A percentile compares a stretch with the other conserved stretches of the same genome.
phyloP scores from a whole-genome alignment of 2,888 invertebrate genomes.

The Cyrtodaria siliqua region DNA sequence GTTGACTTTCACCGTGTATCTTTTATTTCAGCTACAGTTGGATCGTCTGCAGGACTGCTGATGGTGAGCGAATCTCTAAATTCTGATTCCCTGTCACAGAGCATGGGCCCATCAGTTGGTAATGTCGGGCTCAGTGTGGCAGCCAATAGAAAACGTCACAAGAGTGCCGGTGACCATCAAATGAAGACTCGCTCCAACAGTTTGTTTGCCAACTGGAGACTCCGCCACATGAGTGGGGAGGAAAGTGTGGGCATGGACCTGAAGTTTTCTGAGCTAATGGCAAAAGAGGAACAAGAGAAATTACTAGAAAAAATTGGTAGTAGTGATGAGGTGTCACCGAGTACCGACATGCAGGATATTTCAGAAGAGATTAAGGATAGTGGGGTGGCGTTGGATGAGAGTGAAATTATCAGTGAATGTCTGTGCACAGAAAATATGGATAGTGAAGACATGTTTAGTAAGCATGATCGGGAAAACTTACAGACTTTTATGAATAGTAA shows the following conservation, averaged over 20 bases:
- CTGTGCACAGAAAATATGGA: slow-evolving; percentile 13
- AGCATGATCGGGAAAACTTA: slow-evolving; percentile 1
- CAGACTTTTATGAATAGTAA: no score
- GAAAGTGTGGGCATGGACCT: slow-evolving; percentile 49
- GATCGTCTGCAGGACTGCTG: slow-evolving; percentile 88
- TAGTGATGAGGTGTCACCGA: slow-evolving; percentile 19
- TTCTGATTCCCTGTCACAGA: slow-evolving; percentile 55
- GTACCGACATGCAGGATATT: slow-evolving; percentile 47
- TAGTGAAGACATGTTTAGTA: neutral
- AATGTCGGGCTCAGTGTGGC: slow-evolving; percentile 53
- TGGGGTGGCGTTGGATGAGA: slow-evolving; percentile 73
- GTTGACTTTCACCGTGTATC: no score
- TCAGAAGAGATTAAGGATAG: slow-evolving; percentile 72
- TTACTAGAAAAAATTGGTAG: slow-evolving; percentile 47
- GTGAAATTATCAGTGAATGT: slow-evolving; percentile 25
- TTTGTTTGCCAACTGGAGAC: slow-evolving; percentile 73
- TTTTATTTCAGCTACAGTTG: slow-evolving; percentile 82
- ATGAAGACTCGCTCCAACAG: slow-evolving; percentile 76
- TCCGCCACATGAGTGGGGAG: slow-evolving; percentile 62
- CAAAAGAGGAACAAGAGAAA: slow-evolving; percentile 51
- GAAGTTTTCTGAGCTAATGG: slow-evolving; percentile 65
- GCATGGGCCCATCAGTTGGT: slow-evolving; percentile 45
- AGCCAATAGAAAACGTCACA: slow-evolving; percentile 75
- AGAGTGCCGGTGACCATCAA: slow-evolving; percentile 83
- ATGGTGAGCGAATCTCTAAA: slow-evolving; percentile 85